These are phyloP conservation scores for Oscheius sp. DNA, from an alignment of 1,140 invertebrate species.

Conservation along the genomic window DNA sequence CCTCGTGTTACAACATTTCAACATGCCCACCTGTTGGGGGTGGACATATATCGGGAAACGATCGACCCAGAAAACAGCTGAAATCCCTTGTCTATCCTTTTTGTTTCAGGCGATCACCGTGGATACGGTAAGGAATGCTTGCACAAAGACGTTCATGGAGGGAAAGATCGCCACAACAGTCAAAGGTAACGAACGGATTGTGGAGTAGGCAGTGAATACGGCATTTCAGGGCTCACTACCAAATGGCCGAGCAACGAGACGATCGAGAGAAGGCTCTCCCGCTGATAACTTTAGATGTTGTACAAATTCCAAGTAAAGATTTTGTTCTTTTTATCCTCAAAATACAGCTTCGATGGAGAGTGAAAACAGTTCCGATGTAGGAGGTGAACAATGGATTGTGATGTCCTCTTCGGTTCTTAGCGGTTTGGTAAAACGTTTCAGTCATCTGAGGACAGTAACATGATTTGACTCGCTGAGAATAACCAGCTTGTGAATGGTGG, in stretches of 20 bases:
- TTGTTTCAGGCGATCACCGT: slow-evolving; percentile 50
- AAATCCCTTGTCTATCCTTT: background rate
- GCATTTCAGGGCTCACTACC: slow-evolving; percentile 17
- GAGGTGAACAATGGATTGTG: too few species aligned
- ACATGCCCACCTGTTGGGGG: background rate
- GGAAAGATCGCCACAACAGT: slow-evolving; percentile 36
- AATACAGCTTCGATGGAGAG: too few species aligned
- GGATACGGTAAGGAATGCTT: slow-evolving; percentile 42
- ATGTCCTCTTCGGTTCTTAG: too few species aligned
- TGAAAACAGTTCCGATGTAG: too few species aligned
- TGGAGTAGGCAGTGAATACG: too few species aligned
- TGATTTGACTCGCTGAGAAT: too few species aligned
- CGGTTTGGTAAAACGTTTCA: too few species aligned
- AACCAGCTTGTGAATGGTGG: background rate
- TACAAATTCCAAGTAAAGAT: too few species aligned
- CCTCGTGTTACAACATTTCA: slow-evolving; percentile 6
- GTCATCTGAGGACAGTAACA: too few species aligned
- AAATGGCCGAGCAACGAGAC: slow-evolving; percentile 23
- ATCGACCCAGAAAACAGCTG: background rate
- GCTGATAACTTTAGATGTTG: background rate
- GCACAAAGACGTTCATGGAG: slow-evolving; percentile 36
- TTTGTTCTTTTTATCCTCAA: too few species aligned
- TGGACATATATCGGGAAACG: background rate
- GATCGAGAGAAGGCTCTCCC: slow-evolving; percentile 10
- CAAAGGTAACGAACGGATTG: too few species aligned